phyloP scores from a whole-genome alignment of 1,140 invertebrate genomes.

The Chironomus striatipennis region DNA sequence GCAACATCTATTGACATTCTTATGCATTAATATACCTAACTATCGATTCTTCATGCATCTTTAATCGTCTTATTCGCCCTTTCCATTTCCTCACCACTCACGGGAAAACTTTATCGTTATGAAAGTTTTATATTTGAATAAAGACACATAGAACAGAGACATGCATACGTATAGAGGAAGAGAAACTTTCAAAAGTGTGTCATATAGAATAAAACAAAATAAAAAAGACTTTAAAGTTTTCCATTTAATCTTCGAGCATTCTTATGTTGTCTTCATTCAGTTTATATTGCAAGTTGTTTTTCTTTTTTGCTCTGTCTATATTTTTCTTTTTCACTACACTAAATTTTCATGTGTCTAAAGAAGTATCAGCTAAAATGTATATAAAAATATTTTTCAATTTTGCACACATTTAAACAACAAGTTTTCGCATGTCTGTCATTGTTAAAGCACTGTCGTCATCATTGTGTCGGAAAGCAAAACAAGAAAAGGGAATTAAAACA shows the following conservation, averaged over 20 bases:
- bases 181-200: neutral
- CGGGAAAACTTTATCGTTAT: neutral
- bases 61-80: neutral
- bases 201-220: neutral
- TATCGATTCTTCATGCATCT: conserved; percentile 4
- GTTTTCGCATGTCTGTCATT: no score
- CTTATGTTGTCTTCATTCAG: neutral
- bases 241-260: conserved; percentile 5
- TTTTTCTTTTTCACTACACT: no score
- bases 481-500: no score
- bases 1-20: neutral
- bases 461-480: no score
- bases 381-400: no score
- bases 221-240: neutral
- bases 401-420: no score
- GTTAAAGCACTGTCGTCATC: no score
- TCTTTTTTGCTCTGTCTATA: neutral
- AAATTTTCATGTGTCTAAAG: neutral
- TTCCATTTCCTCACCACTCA: neutral
- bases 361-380: no score
- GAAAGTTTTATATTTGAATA: no score
- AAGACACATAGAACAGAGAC: neutral
- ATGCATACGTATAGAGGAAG: neutral
- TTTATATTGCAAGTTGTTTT: neutral
- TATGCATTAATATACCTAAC: neutral